Percentiles rank a stretch among this genome's conserved stretches.
phyloP scores from a whole-genome alignment of 2,113 vertebrate genomes.

The Dissostichus mawsoni region DNA sequence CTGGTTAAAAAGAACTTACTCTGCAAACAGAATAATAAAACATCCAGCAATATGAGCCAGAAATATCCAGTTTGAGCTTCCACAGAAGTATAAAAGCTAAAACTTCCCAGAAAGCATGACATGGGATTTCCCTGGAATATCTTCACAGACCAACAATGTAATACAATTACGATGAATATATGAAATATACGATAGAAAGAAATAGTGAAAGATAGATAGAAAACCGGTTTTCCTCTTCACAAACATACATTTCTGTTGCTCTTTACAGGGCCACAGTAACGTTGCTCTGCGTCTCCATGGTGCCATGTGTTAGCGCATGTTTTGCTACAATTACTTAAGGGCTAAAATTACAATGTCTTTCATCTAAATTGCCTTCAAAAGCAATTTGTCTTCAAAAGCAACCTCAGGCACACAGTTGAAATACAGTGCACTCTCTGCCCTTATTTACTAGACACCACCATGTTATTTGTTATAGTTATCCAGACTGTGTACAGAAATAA shows the following conservation, averaged over 20 bases:
- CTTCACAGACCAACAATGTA: not conserved
- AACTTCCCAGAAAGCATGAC: not conserved
- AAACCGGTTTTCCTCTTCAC: too few relatives aligned
- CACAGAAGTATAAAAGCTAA: not conserved
- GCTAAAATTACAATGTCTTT: conserved; percentile 16
- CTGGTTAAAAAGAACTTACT: conserved; percentile 4
- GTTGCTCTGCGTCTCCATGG: too few relatives aligned
- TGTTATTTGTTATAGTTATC: not conserved
- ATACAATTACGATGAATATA: not conserved
- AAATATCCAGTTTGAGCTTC: too few relatives aligned
- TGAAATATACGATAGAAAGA: not conserved
- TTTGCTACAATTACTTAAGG: conserved; percentile 10
- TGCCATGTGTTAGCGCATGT: conserved; percentile 7
- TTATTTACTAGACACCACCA: not conserved
- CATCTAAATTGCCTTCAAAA: conserved; percentile 1
- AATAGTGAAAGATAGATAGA: too few relatives aligned
- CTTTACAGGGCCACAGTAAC: not conserved
- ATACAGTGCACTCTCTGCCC: not conserved
- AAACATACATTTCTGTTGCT: not conserved
- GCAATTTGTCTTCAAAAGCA: not conserved
- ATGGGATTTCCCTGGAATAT: not conserved
- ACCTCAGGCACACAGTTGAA: conserved; percentile 1
- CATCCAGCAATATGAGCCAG: not conserved
- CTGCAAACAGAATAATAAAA: not conserved
- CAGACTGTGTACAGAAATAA: not conserved